Conservation (phyloP, 1,140 invertebrate species). For the Ceratitis capitata region DNA sequence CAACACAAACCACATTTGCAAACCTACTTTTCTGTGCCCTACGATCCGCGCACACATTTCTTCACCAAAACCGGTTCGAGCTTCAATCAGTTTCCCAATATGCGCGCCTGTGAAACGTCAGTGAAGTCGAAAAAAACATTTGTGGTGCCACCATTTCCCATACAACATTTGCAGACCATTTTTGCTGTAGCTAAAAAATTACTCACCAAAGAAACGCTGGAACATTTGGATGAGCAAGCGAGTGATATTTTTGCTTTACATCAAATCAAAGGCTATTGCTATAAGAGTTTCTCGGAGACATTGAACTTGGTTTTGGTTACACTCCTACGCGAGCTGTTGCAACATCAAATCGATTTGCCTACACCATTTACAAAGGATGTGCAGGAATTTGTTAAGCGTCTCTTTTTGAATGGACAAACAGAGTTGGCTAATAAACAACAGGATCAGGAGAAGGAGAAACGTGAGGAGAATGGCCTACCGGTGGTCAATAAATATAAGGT, state of each 20-base stretch:
- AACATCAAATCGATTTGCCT: slow-evolving; percentile 89
- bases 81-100: slow-evolving; percentile 87
- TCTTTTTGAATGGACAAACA: slow-evolving; percentile 92
- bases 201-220: slow-evolving; percentile 85
- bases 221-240: slow-evolving; percentile 84
- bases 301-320: slow-evolving; percentile 94
- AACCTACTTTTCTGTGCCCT: slow-evolving; percentile 74
- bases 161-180: slow-evolving; percentile 81
- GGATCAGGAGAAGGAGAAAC: slow-evolving; percentile 82
- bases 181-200: slow-evolving; percentile 85
- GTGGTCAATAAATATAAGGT: slow-evolving; percentile 92
- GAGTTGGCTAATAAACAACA: slow-evolving; percentile 87
- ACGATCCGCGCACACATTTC: slow-evolving; percentile 85
- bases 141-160: slow-evolving; percentile 71
- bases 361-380: slow-evolving; percentile 93
- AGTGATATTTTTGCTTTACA: slow-evolving; percentile 77
- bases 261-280: slow-evolving; percentile 70
- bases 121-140: slow-evolving; percentile 68
- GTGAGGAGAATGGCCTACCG: slow-evolving; percentile 75
- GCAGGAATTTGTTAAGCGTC: slow-evolving; percentile 74
- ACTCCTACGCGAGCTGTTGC: slow-evolving; percentile 88
- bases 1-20: slow-evolving; percentile 69
- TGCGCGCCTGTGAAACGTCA: slow-evolving; percentile 74
- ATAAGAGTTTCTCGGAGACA: slow-evolving; percentile 93
- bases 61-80: slow-evolving; percentile 93